These are phyloP conservation scores for Drosophila grimshawi DNA, from an alignment of 1,140 invertebrate genomes.

Conservation along the genomic window DNA sequence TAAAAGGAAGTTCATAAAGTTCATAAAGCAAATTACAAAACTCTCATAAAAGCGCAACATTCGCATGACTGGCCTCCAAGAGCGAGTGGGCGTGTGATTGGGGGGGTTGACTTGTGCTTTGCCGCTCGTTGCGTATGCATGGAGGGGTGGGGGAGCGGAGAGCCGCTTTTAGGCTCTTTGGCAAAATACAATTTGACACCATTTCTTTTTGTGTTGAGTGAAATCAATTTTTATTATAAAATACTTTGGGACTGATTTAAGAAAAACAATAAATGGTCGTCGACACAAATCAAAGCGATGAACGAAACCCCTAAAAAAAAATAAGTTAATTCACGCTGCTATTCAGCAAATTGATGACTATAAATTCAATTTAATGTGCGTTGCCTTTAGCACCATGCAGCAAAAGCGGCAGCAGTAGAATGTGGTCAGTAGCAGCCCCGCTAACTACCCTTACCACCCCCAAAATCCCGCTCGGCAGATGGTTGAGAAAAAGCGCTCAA, in stretches of 20 bases:
- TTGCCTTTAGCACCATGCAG: constrained; percentile 60
- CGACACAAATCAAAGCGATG: constrained; percentile 65
- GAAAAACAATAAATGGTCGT: constrained; percentile 77
- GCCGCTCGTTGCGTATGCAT: not conserved
- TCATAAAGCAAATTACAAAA: constrained; percentile 77
- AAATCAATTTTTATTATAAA: constrained; percentile 80
- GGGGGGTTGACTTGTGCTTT: not conserved
- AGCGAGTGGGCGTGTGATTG: too few species aligned
- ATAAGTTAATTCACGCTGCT: constrained; percentile 76
- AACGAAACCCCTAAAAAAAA: constrained; percentile 43
- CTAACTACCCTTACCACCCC: not conserved
- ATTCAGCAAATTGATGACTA: constrained; percentile 80
- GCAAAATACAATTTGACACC: constrained; percentile 50
- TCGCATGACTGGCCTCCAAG: not conserved
- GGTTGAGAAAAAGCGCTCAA: constrained; percentile 44
- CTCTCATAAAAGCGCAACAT: constrained; percentile 65
- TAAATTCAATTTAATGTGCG: constrained; percentile 83
- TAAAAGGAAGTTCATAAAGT: constrained; percentile 64
- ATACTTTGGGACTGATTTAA: constrained; percentile 81
- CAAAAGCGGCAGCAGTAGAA: constrained; percentile 20
- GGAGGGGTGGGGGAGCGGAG: not conserved
- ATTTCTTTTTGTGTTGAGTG: constrained; percentile 29
- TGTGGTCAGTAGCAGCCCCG: constrained; percentile 35
- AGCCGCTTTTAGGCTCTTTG: not conserved
- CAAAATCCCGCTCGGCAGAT: too few species aligned